phyloP scores from a whole-genome alignment of 1,140 invertebrate species.

The Macrobrachium nipponense region DNA sequence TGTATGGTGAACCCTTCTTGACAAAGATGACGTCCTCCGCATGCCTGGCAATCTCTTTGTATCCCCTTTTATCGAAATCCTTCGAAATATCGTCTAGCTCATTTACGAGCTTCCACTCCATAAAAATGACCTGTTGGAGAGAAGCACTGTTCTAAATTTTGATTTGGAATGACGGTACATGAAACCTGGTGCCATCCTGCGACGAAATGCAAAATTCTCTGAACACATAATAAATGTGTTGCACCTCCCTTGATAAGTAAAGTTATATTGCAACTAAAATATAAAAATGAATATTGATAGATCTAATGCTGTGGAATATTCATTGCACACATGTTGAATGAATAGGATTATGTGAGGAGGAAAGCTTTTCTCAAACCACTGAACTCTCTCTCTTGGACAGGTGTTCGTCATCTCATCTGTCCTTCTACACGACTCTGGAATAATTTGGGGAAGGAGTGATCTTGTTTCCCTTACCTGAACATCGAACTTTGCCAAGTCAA shows the following conservation, averaged over 20 bases:
- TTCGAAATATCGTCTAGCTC: neutral
- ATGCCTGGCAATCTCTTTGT: neutral
- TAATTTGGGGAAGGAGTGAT: neutral
- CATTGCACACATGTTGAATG: no score
- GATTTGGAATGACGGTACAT: neutral
- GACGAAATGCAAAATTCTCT: neutral
- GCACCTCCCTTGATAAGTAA: no score
- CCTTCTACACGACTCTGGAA: neutral
- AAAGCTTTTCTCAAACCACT: no score
- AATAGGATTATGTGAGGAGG: no score
- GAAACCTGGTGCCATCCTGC: no score
- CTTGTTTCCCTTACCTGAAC: slow-evolving; percentile 44
- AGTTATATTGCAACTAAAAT: no score
- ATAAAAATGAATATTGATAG: no score
- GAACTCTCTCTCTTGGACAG: no score
- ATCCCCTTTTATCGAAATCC: slow-evolving; percentile 5
- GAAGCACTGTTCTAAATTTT: neutral
- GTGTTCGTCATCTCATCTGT: neutral
- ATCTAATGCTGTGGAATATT: no score
- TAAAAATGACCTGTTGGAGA: slow-evolving; percentile 13
- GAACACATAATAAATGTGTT: no score
- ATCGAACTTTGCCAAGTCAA: slow-evolving; percentile 51
- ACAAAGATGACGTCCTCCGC: slow-evolving; percentile 21
- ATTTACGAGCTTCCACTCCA: slow-evolving; percentile 20
- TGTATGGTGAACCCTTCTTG: slow-evolving; percentile 3